phyloP scores from a whole-genome alignment of 2,113 vertebrate genomes.

The Podarcis muralis region DNA sequence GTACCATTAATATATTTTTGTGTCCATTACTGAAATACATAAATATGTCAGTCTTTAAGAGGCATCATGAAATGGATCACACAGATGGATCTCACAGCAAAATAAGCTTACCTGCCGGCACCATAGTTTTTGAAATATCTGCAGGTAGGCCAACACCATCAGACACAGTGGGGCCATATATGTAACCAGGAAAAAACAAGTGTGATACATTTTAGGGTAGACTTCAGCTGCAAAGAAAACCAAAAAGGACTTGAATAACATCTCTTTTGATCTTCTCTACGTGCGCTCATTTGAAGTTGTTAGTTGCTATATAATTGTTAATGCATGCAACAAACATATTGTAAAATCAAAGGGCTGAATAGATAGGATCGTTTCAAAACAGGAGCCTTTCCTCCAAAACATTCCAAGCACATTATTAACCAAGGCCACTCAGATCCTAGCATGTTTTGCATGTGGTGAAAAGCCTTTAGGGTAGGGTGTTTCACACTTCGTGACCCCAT shows the following conservation, averaged over 20 bases:
- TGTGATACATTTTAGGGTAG: slow-evolving; percentile 95
- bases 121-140: slow-evolving; percentile 97
- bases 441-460: background rate
- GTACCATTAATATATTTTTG: background rate
- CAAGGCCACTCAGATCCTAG: background rate
- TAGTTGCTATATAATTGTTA: background rate
- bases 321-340: background rate
- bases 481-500: no score
- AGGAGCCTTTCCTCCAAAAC: background rate
- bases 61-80: background rate
- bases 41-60: background rate
- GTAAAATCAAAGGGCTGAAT: background rate
- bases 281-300: background rate
- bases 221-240: slow-evolving; percentile 85
- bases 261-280: background rate
- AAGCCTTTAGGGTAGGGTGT: background rate
- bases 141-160: slow-evolving; percentile 95
- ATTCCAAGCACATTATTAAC: background rate
- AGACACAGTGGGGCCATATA: slow-evolving; percentile 95
- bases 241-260: slow-evolving; percentile 29
- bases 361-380: background rate
- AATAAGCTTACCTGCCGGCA: slow-evolving; percentile 87
- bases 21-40: background rate
- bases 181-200: slow-evolving; percentile 94
- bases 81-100: background rate